phyloP scores from a whole-genome alignment of 2,888 invertebrate species.

The Emesis castigata region DNA sequence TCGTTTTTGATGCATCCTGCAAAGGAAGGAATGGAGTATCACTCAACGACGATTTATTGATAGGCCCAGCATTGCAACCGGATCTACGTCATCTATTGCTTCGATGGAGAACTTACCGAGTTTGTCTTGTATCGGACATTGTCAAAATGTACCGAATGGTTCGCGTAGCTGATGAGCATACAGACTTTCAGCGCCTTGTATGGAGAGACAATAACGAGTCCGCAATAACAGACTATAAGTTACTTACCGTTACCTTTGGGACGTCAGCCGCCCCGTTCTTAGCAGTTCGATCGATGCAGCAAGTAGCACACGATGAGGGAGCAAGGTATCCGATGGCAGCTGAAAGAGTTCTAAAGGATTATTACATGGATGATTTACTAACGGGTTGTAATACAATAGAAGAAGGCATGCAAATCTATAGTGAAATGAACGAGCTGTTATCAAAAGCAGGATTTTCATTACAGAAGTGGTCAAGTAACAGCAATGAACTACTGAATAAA shows the following conservation, averaged over 20 bases:
- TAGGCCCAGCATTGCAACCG: background rate
- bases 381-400: background rate
- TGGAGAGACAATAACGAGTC: constrained; percentile 15
- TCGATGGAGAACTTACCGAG: constrained; percentile 30
- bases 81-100: constrained; percentile 42
- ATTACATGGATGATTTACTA: constrained; percentile 15
- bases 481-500: too few relatives aligned
- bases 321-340: background rate
- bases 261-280: background rate
- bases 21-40: too few relatives aligned
- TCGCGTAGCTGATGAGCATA: constrained; percentile 13
- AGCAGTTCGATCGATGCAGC: background rate
- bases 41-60: too few relatives aligned
- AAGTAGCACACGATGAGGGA: background rate
- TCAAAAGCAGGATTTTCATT: too few relatives aligned
- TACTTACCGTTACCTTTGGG: constrained; percentile 4
- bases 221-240: background rate
- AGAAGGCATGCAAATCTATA: too few relatives aligned
- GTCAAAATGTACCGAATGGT: constrained; percentile 49
- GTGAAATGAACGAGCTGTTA: too few relatives aligned
- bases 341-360: background rate
- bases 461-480: too few relatives aligned
- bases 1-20: too few relatives aligned
- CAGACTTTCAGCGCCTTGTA: constrained; percentile 47
- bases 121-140: constrained; percentile 37